A percentile compares a stretch with the other conserved stretches of the same genome.
Evolutionary conservation across 37 sponge, comb jelly and placozoan species (phyloP).

Genomic region (Petrosia ficiformis): DNA sequence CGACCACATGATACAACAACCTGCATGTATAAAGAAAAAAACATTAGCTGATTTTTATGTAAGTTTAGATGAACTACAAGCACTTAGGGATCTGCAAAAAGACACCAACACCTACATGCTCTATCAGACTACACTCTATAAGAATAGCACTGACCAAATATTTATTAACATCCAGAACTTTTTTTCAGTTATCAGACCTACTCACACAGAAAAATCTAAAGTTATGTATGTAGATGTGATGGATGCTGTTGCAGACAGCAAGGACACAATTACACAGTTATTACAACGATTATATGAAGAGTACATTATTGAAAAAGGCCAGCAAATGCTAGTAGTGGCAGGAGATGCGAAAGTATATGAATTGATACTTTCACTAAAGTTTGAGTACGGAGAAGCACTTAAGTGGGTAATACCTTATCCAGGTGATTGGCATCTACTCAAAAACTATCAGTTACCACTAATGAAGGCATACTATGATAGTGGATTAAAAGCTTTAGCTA

Average conservation of each 20-base stretch:
- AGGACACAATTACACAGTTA: background rate
- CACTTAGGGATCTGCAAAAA: background rate
- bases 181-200: background rate
- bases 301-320: background rate
- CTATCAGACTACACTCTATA: background rate
- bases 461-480: constrained; percentile 17
- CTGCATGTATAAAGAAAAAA: no score
- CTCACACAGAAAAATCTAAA: constrained; percentile 21
- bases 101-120: constrained; percentile 1
- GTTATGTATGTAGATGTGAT: constrained; percentile 15
- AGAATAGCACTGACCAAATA: background rate
- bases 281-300: background rate
- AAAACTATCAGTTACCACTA: background rate
- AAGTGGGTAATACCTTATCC: constrained; percentile 10
- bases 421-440: constrained; percentile 32
- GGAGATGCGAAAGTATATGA: constrained; percentile 28
- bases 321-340: constrained; percentile 10
- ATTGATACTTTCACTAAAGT: background rate
- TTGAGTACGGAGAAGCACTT: constrained; percentile 16
- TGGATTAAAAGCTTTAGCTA: constrained; percentile 3
- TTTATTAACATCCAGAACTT: constrained; percentile 12
- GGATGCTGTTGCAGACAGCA: constrained; percentile 21
- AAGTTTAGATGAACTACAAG: background rate
- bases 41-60: background rate
- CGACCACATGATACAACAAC: background rate